Evolutionary conservation across 2,888 invertebrate species (phyloP).

Genomic region (Mesorhabditis sp.): DNA sequence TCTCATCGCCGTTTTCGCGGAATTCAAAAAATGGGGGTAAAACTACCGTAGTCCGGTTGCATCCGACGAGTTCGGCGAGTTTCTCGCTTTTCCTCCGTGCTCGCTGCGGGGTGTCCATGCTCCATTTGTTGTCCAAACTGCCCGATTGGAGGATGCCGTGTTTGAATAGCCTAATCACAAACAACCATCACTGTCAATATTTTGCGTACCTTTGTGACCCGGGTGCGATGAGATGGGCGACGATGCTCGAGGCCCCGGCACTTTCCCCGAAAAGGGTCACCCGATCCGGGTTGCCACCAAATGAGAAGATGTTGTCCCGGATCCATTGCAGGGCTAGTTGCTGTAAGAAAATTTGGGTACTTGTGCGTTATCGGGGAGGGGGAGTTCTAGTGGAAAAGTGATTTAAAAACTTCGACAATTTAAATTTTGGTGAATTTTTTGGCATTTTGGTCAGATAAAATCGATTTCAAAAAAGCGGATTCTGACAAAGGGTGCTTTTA

Average conservation of each 20-base stretch:
- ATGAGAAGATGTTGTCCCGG: conserved; percentile 80
- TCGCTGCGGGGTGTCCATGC: conserved; percentile 82
- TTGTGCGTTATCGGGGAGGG: background rate
- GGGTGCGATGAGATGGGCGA: conserved; percentile 74
- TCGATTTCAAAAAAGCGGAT: no score
- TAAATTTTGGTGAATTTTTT: no score
- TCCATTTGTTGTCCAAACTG: conserved; percentile 90
- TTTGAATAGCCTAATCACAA: conserved; percentile 62
- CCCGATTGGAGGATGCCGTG: conserved; percentile 91
- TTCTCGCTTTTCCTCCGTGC: conserved; percentile 73
- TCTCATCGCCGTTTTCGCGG: no score
- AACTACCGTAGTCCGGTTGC: conserved; percentile 62
- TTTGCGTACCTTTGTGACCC: conserved; percentile 28
- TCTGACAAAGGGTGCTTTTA: no score
- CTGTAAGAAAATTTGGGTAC: conserved; percentile 59
- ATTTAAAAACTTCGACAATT: no score
- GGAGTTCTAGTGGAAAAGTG: background rate
- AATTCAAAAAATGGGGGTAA: no score
- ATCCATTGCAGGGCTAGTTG: conserved; percentile 88
- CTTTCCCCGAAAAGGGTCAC: conserved; percentile 93
- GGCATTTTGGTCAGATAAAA: no score
- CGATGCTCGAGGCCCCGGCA: conserved; percentile 78
- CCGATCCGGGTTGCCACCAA: conserved; percentile 77
- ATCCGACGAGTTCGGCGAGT: conserved; percentile 80
- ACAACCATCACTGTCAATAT: background rate